Conservation (phyloP, 2,113 vertebrate genomes). For the Camelus bactrianus region DNA sequence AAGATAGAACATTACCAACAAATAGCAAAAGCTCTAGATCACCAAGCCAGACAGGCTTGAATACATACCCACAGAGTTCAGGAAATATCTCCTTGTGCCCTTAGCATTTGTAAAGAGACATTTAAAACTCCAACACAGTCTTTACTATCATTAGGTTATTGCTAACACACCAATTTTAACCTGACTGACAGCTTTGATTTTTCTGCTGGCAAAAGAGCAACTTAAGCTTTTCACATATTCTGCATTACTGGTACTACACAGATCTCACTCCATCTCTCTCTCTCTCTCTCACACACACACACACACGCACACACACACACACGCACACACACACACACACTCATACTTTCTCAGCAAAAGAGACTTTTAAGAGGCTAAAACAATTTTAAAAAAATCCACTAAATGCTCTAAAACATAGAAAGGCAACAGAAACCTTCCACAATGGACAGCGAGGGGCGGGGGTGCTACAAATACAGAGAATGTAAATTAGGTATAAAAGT, state of each 20-base stretch:
- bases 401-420: neutral
- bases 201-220: neutral
- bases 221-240: neutral
- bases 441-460: too few species aligned
- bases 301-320: neutral
- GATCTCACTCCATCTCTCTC: neutral
- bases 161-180: neutral
- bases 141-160: neutral
- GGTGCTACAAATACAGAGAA: neutral
- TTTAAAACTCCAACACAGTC: slow-evolving; percentile 3
- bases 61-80: slow-evolving; percentile 37
- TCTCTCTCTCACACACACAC: neutral
- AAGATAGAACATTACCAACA: slow-evolving; percentile 48
- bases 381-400: neutral
- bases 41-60: neutral
- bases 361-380: neutral
- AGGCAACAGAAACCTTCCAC: neutral
- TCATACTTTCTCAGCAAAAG: neutral
- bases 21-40: slow-evolving; percentile 42
- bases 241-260: neutral
- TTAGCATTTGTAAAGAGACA: neutral
- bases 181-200: neutral
- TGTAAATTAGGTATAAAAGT: neutral
- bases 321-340: neutral
- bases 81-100: slow-evolving; percentile 18